phyloP scores from a whole-genome alignment of 2,888 invertebrate species.

The Amitus sp. region DNA sequence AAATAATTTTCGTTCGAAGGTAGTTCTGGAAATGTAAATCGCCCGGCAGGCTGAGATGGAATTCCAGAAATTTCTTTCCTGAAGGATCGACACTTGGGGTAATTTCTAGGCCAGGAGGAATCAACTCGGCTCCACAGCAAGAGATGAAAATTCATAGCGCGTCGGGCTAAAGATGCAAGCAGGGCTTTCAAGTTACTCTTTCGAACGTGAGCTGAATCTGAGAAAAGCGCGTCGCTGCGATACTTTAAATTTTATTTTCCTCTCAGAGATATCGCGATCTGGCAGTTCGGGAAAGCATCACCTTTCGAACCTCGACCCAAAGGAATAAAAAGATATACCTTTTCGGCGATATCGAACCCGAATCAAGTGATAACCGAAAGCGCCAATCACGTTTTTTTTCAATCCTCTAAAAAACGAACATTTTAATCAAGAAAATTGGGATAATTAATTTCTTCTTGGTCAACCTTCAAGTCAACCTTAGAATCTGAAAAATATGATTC shows the following conservation, averaged over 20 bases:
- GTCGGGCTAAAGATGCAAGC: constrained; percentile 47
- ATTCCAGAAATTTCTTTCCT: background rate
- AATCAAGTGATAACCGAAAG: too few relatives aligned
- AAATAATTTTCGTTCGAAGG: background rate
- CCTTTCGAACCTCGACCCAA: background rate
- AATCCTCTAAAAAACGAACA: too few relatives aligned
- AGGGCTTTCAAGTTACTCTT: constrained; percentile 44
- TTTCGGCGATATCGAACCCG: too few relatives aligned
- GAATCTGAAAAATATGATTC: too few relatives aligned
- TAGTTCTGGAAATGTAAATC: background rate
- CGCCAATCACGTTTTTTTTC: too few relatives aligned
- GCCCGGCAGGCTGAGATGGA: background rate
- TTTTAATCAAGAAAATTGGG: too few relatives aligned
- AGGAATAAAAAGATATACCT: background rate
- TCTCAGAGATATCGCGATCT: background rate
- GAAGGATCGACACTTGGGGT: background rate
- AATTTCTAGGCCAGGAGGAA: constrained; percentile 9
- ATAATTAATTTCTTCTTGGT: too few relatives aligned
- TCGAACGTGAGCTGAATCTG: constrained; percentile 28
- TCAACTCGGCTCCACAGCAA: constrained; percentile 27
- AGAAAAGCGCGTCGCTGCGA: constrained; percentile 23
- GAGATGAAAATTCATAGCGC: constrained; percentile 34
- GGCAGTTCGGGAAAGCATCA: background rate
- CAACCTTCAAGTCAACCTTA: too few relatives aligned
- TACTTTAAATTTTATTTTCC: constrained; percentile 19